A percentile compares a stretch with the other conserved stretches of the same genome.
Evolutionary conservation across 2,797 vertebrate species (phyloP).

Genomic region (Pipistrellus pipistrellus): DNA sequence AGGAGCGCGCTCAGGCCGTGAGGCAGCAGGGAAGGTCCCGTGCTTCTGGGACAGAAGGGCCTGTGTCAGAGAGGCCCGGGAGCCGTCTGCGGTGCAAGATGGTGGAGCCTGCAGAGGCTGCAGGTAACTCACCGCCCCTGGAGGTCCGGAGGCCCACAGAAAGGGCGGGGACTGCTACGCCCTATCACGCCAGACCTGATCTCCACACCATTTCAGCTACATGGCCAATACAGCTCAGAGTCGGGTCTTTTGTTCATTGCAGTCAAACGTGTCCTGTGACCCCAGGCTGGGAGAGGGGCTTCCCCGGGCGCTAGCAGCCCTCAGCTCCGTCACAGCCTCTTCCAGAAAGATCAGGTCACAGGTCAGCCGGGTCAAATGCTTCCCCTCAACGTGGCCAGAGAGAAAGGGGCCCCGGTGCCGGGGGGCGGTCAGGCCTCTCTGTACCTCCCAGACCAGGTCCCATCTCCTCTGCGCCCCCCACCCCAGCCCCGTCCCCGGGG

Average conservation of each 20-base stretch:
- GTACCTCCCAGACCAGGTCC: background rate
- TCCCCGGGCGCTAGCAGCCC: too few species aligned
- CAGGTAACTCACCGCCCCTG: too few species aligned
- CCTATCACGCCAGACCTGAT: too few species aligned
- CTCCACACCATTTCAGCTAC: too few species aligned
- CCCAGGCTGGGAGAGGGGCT: too few species aligned
- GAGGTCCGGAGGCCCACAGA: background rate
- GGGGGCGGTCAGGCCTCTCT: background rate
- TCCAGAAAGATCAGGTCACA: background rate
- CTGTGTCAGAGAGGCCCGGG: background rate
- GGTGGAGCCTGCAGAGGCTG: background rate
- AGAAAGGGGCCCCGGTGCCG: background rate
- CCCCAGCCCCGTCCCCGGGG: background rate
- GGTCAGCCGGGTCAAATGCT: background rate
- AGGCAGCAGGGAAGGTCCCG: background rate
- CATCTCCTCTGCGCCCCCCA: background rate
- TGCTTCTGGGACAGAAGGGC: background rate
- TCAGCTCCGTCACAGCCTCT: background rate
- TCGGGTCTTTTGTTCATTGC: too few species aligned
- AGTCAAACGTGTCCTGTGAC: too few species aligned
- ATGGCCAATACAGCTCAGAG: too few species aligned
- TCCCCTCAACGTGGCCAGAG: background rate
- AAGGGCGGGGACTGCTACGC: too few species aligned
- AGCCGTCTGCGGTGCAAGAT: background rate
- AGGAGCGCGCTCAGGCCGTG: rapidly evolving